These are phyloP conservation scores for Propithecus perrieri DNA, from an alignment of 2,797 vertebrate species.

Conservation along the genomic window DNA sequence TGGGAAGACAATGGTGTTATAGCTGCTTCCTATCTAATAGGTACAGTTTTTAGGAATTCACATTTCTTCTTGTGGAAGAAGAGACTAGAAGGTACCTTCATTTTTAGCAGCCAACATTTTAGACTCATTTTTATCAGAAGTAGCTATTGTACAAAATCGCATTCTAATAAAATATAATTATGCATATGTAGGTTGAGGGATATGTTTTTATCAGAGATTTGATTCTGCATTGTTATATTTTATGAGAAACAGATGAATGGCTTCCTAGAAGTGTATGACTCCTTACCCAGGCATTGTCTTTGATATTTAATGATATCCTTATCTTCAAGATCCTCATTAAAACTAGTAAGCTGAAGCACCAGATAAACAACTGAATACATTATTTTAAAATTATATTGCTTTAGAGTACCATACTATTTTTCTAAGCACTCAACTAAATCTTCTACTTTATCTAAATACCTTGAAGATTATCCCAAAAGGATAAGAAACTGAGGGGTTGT, in stretches of 20 bases:
- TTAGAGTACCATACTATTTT: background rate
- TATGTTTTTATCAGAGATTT: background rate
- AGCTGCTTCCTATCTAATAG: background rate
- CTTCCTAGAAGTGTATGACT: background rate
- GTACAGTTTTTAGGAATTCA: background rate
- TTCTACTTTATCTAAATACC: background rate
- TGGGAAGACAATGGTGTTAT: background rate
- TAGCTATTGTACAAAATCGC: background rate
- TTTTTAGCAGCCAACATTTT: background rate
- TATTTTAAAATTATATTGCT: background rate
- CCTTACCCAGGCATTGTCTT: background rate
- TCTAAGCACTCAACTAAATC: background rate
- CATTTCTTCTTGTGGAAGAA: background rate
- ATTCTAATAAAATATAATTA: background rate
- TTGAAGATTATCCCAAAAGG: background rate
- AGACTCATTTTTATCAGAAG: background rate
- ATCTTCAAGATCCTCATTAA: background rate
- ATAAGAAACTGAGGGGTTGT: background rate
- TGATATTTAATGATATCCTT: background rate
- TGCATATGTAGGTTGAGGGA: background rate
- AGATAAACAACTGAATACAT: background rate
- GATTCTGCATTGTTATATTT: background rate
- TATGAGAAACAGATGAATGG: background rate
- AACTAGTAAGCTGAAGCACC: background rate
- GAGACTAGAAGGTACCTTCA: background rate